phyloP scores from a whole-genome alignment of 2,888 invertebrate species.

The Ferdinandea cuprea region DNA sequence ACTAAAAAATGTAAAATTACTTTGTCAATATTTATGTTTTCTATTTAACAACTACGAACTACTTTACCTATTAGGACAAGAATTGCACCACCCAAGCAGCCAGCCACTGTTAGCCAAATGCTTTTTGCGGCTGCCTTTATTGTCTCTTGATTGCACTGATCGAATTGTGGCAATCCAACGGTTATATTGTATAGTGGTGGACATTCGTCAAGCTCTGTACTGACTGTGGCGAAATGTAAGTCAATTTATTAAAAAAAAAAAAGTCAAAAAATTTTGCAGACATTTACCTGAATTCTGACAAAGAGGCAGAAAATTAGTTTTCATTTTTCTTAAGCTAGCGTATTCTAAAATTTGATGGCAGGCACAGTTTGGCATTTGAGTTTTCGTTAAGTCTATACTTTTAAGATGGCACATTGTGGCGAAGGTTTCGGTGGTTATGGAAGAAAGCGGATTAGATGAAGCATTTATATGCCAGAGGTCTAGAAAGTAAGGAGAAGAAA shows the following conservation, averaged over 20 bases:
- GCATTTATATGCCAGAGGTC: slow-evolving; percentile 86
- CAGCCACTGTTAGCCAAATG: slow-evolving; percentile 78
- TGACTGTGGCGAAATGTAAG: slow-evolving; percentile 74
- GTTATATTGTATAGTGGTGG: slow-evolving; percentile 81
- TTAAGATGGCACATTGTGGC: slow-evolving; percentile 86
- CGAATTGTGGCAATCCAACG: slow-evolving; percentile 78
- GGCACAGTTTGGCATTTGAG: slow-evolving; percentile 78
- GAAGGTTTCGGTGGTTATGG: slow-evolving; percentile 84
- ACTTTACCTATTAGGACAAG: slow-evolving; percentile 78
- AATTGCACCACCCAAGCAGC: slow-evolving; percentile 77
- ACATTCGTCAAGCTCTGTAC: slow-evolving; percentile 77
- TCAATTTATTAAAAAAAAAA: not conserved
- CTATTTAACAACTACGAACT: not conserved
- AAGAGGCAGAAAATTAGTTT: slow-evolving; percentile 79
- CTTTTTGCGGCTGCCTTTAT: slow-evolving; percentile 78
- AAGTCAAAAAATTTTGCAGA: too few species aligned
- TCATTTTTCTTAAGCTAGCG: slow-evolving; percentile 78
- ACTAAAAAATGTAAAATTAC: slow-evolving; percentile 73
- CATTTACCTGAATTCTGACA: slow-evolving; percentile 79
- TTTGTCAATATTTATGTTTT: not conserved
- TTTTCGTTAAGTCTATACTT: slow-evolving; percentile 84
- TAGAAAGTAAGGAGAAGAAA: slow-evolving; percentile 37
- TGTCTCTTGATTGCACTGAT: slow-evolving; percentile 76
- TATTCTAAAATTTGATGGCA: slow-evolving; percentile 81
- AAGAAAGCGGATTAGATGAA: slow-evolving; percentile 85